Conservation (phyloP, 30 jellyfish, hydroid and myxozoan genomes). For the Pelagia noctiluca region DNA sequence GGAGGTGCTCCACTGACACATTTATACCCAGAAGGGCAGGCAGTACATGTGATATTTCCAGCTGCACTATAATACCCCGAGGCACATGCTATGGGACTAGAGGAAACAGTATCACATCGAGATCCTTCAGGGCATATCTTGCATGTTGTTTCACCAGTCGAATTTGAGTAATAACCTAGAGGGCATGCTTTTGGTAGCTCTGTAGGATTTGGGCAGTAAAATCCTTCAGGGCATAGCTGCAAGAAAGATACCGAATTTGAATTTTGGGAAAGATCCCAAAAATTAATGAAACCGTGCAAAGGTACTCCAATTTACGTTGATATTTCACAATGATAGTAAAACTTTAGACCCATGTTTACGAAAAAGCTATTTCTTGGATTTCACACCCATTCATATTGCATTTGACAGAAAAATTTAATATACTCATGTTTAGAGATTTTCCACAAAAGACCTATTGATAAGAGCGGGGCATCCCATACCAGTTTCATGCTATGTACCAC, state of each 20-base stretch:
- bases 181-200: slow-evolving; percentile 88
- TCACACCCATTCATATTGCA: no score
- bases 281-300: no score
- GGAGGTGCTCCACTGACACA: slow-evolving; percentile 94
- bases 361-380: no score
- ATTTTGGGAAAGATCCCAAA: neutral
- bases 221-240: slow-evolving; percentile 96
- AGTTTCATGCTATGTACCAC: no score
- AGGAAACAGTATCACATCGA: slow-evolving; percentile 80
- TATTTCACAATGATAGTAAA: no score
- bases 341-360: no score
- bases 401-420: neutral
- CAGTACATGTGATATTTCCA: slow-evolving; percentile 86
- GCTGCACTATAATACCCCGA: slow-evolving; percentile 86
- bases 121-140: slow-evolving; percentile 88
- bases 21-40: slow-evolving; percentile 92
- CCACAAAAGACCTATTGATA: no score
- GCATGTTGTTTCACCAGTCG: slow-evolving; percentile 73
- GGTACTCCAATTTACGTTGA: no score
- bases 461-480: no score
- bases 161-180: slow-evolving; percentile 75
- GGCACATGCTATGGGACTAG: slow-evolving; percentile 71
- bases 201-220: slow-evolving; percentile 78
- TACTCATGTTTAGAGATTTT: no score
- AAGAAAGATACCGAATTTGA: slow-evolving; percentile 18